Base-by-base conservation (phyloP, 1,140 invertebrate genomes). In the Grapholita molesta region DNA sequence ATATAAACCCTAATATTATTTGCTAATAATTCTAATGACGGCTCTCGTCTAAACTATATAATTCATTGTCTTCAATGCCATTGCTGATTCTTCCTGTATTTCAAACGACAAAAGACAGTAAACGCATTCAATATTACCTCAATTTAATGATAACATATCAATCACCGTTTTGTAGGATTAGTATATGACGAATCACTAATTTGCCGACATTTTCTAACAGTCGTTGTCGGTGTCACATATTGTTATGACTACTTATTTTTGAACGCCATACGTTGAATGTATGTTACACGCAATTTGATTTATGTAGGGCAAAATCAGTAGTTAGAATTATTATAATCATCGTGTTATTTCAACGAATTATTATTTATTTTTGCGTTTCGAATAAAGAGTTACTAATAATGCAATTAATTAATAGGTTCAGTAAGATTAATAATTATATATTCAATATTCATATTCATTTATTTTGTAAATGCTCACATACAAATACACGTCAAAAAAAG, bases 111-210 rank as follows among this genome's bases (percentile, higher is more conserved):
- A 48, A 48, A 61, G 55, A 61, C 55, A 61, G 18, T 21, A 48
- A 12, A 28, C 24, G 5, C 55, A 61, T 61, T 28, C 55, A 61
- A 28, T 28, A 28, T 61, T 61, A 61, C 55, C 55, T 61, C 55
- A 61, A 61, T 28, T 32, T 28, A 24, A 61, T 61, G 55, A 61
- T 28, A 61, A 61, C 55, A 61, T 61, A 61, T 61, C 55, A 61
- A 32, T 61, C 55, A 30, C 25, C n/a, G 55, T 61, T 30, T 25
- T 28, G 42, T 52, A 30, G 24, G 25, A 15, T 61, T 61, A 61
- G 25, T 61, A 15, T 25, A 18, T 61, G 15, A 18, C 8, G 9
- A 48, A 48, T 3, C 12, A 21, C 42, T 21, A 21, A n/a, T 48
- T 48, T 48, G 42, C 42, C 18, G 42, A 48, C 42, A 21, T 48